These are phyloP conservation scores for Otocyon megalotis DNA, from an alignment of 2,113 vertebrate genomes.

Conservation along the genomic window DNA sequence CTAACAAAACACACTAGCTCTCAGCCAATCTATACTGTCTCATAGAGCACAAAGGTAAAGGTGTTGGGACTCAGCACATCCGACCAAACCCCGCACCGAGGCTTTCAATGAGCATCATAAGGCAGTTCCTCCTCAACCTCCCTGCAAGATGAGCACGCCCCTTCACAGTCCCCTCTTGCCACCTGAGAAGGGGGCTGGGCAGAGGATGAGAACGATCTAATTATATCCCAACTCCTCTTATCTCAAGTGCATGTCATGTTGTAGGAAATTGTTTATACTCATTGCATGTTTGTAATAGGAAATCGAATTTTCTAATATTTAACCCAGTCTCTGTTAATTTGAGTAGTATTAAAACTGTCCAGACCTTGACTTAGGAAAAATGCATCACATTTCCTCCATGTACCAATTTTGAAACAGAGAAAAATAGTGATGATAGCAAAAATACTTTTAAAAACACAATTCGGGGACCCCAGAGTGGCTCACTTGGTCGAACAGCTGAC, in stretches of 20 bases:
- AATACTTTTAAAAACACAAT: neutral
- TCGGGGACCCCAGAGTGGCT: neutral
- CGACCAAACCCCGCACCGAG: neutral
- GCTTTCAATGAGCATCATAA: neutral
- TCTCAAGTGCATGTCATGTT: neutral
- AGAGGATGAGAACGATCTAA: neutral
- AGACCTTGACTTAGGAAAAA: neutral
- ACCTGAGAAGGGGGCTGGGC: no score
- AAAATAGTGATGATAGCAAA: neutral
- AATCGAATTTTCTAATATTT: conserved; percentile 37
- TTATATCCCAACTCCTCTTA: no score
- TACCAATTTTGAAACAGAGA: neutral
- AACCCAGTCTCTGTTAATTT: neutral
- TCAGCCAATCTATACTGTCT: neutral
- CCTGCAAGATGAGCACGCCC: neutral
- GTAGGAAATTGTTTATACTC: neutral
- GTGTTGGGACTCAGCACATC: neutral
- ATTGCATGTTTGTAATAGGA: neutral
- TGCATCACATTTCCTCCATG: neutral
- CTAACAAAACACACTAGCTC: neutral
- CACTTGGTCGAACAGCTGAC: neutral
- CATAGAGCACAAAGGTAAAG: neutral
- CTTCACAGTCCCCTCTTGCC: neutral
- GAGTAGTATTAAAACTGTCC: neutral
- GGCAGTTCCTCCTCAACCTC: neutral